phyloP scores from a whole-genome alignment of 2,797 vertebrate species.

The Enteromius treurensis region DNA sequence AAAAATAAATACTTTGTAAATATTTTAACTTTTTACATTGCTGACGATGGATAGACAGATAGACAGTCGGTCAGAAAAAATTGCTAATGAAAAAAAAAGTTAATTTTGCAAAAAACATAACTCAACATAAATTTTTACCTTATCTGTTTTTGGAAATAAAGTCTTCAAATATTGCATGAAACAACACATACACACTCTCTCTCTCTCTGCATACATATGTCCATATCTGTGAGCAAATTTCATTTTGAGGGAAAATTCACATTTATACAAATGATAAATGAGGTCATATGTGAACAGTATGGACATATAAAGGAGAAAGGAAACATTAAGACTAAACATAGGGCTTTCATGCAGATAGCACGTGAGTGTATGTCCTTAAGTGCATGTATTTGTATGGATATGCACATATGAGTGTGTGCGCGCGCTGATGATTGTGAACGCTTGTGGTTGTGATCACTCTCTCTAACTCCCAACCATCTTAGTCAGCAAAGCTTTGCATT shows the following conservation, averaged over 20 bases:
- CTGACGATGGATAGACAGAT: too few species aligned
- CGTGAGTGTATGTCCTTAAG: not conserved
- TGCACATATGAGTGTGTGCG: slow-evolving; percentile 9
- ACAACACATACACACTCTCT: too few species aligned
- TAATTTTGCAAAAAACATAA: too few species aligned
- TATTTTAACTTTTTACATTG: too few species aligned
- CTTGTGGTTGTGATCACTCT: slow-evolving; percentile 15
- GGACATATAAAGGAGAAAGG: slow-evolving; percentile 12
- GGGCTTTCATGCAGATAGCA: not conserved
- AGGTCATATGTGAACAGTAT: slow-evolving; percentile 8
- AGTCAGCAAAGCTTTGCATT: slow-evolving; percentile 57
- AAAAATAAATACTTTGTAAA: too few species aligned
- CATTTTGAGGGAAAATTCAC: slow-evolving; percentile 5
- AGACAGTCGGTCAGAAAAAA: too few species aligned
- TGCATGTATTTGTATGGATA: not conserved
- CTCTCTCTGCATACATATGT: not conserved
- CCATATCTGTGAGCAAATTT: slow-evolving; percentile 11
- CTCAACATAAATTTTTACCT: too few species aligned
- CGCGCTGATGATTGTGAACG: not conserved
- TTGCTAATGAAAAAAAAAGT: too few species aligned
- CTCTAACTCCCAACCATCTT: slow-evolving; percentile 52
- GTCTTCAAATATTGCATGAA: too few species aligned
- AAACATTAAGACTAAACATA: not conserved
- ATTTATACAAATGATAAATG: slow-evolving; percentile 20
- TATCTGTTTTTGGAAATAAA: too few species aligned